These are phyloP conservation scores for Anarhynchus alexandrinus DNA, from an alignment of 2,113 vertebrate species.

Conservation along the genomic window DNA sequence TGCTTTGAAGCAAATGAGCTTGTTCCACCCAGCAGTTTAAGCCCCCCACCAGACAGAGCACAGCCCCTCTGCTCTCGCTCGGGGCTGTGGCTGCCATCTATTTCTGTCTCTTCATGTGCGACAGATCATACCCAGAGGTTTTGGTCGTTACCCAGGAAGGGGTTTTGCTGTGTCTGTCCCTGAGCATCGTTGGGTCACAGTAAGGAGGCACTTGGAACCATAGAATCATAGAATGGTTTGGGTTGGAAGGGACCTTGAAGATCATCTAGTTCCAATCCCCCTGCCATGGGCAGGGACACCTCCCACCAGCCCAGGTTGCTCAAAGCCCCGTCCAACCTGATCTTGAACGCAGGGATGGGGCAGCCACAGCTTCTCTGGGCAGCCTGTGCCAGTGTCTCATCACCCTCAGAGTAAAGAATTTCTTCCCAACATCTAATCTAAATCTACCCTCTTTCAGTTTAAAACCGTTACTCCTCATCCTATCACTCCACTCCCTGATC, in stretches of 20 bases:
- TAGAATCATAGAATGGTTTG: not conserved
- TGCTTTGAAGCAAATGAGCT: constrained; percentile 1
- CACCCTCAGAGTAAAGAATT: not conserved
- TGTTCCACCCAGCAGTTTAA: not conserved
- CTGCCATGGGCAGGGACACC: not conserved
- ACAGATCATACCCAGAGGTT: not conserved
- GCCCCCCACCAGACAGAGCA: not conserved
- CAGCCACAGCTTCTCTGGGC: not conserved
- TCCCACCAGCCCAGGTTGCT: not conserved
- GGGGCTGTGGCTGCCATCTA: not conserved
- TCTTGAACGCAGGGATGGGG: not conserved
- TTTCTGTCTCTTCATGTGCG: not conserved
- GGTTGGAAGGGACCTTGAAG: not conserved
- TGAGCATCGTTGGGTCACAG: accelerated
- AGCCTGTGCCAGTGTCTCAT: not conserved
- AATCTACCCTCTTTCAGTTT: not conserved
- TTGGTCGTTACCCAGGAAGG: not conserved
- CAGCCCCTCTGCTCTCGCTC: not conserved
- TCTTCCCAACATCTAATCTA: not conserved
- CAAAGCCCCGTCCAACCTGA: not conserved
- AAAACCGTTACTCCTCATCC: not conserved
- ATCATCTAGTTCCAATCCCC: not conserved
- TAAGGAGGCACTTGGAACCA: not conserved
- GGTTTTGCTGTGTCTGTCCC: not conserved
- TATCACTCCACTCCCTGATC: not conserved